phyloP scores from a whole-genome alignment of 2,797 vertebrate genomes.

The Halcyon badia region DNA sequence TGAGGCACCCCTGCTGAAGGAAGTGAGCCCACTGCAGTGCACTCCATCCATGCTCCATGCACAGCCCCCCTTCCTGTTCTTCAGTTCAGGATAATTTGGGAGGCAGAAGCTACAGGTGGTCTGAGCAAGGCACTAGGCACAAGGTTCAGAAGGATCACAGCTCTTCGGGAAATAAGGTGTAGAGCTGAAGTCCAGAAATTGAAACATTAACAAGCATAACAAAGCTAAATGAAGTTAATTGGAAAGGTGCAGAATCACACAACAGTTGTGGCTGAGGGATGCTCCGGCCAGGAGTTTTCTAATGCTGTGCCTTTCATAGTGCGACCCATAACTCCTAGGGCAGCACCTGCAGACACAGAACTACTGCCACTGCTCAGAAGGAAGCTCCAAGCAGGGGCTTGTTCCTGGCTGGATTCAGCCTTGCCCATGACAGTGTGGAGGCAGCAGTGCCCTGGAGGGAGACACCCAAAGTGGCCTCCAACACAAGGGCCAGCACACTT shows the following conservation, averaged over 20 bases:
- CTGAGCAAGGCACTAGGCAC: not conserved
- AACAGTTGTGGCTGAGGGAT: not conserved
- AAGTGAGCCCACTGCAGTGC: not conserved
- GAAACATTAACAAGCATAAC: not conserved
- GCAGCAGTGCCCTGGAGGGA: not conserved
- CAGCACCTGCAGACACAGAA: not conserved
- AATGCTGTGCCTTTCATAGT: rapidly evolving
- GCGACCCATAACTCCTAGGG: not conserved
- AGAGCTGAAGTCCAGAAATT: not conserved
- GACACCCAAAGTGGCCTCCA: not conserved
- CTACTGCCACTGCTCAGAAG: not conserved
- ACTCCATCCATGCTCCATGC: not conserved
- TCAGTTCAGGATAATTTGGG: not conserved
- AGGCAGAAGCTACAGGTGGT: not conserved
- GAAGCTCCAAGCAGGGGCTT: not conserved
- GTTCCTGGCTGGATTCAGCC: not conserved
- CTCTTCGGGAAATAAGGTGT: not conserved
- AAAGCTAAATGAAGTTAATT: not conserved
- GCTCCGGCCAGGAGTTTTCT: not conserved
- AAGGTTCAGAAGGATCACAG: not conserved
- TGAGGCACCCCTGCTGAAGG: not conserved
- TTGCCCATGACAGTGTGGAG: not conserved
- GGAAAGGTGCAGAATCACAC: not conserved
- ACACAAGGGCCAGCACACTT: not conserved
- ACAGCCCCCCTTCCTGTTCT: not conserved